phyloP scores from a whole-genome alignment of 2,888 invertebrate genomes.

The Trissolcus brochymenae region DNA sequence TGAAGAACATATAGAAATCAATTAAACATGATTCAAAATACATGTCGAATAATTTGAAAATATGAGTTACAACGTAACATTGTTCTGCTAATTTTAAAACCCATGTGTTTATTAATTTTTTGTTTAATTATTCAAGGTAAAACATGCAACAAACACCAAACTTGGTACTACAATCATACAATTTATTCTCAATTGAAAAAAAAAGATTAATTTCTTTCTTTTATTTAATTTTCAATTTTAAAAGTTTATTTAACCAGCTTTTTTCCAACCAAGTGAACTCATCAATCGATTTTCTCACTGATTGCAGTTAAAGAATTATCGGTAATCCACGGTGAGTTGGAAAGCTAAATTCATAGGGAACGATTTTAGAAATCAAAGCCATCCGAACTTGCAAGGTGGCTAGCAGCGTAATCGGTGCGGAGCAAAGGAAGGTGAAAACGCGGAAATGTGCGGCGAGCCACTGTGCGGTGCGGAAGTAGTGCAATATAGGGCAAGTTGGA shows the following conservation, averaged over 20 bases:
- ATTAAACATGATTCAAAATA: neutral
- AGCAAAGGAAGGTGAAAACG: constrained; percentile 37
- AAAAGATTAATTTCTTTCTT: no score
- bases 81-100: no score
- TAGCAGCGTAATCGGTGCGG: constrained; percentile 4
- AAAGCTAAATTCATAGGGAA: neutral
- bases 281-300: neutral
- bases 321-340: constrained; percentile 7
- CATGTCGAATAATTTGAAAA: neutral
- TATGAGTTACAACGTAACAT: no score
- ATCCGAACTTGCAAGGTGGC: constrained; percentile 18
- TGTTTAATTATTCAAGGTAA: no score
- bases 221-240: no score
- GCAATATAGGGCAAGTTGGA: constrained; percentile 60
- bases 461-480: constrained; percentile 40
- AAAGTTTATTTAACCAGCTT: no score
- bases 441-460: constrained; percentile 51
- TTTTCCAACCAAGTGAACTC: neutral
- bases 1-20: no score
- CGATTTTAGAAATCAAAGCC: constrained; percentile 52
- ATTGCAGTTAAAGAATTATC: constrained; percentile 5
- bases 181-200: no score
- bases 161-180: no score
- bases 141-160: no score
- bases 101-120: no score